These are phyloP conservation scores for Gymnorhina tibicen DNA, from an alignment of 2,113 vertebrate species.

Conservation along the genomic window DNA sequence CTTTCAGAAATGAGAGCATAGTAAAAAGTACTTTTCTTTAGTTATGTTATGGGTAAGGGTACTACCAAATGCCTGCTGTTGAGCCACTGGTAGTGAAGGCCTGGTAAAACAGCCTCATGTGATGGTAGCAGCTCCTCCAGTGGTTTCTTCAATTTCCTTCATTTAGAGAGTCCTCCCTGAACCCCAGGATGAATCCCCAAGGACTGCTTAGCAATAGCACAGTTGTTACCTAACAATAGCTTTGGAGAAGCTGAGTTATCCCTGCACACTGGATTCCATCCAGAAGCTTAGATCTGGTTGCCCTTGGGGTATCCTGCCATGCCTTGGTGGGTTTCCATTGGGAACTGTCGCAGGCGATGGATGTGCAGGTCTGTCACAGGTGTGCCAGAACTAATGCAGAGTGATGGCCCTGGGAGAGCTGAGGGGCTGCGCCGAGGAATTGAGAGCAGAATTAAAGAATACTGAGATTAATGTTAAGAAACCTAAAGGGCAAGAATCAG, in stretches of 20 bases:
- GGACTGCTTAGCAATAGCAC: not conserved
- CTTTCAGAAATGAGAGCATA: not conserved
- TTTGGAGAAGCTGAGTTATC: not conserved
- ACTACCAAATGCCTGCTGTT: not conserved
- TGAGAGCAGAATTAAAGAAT: not conserved
- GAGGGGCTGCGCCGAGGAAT: not conserved
- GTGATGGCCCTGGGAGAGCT: not conserved
- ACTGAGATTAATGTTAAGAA: not conserved
- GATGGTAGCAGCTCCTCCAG: not conserved
- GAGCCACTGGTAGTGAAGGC: not conserved
- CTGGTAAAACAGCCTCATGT: not conserved
- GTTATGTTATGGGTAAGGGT: not conserved
- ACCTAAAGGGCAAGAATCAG: not conserved
- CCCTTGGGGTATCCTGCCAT: fast-evolving
- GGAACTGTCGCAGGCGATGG: not conserved
- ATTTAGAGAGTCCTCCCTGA: not conserved
- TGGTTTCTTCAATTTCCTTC: not conserved
- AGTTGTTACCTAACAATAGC: not conserved
- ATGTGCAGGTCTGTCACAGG: not conserved
- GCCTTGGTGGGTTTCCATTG: not conserved
- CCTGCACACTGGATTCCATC: not conserved
- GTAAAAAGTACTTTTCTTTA: not conserved
- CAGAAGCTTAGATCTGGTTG: not conserved
- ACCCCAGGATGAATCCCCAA: not conserved
- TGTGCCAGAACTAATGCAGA: not conserved